A percentile compares a stretch with the other conserved stretches of the same genome.
Evolutionary conservation across 1,140 invertebrate species (phyloP).

Genomic region (Conus betulinus): DNA sequence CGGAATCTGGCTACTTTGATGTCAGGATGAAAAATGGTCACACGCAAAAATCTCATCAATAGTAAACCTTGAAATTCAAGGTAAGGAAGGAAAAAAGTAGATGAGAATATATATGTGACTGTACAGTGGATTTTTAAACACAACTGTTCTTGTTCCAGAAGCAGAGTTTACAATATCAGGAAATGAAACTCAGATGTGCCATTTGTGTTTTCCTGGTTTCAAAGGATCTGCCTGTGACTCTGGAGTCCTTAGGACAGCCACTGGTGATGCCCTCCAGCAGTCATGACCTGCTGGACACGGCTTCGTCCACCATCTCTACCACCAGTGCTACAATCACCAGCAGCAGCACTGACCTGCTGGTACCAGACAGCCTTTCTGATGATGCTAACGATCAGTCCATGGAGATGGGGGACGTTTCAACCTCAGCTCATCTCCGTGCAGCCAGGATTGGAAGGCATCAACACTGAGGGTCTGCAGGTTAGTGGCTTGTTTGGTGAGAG

Average conservation of each 20-base stretch:
- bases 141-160: too few relatives aligned
- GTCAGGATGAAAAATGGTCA: too few relatives aligned
- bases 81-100: too few relatives aligned
- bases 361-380: not conserved
- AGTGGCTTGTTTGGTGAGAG: too few relatives aligned
- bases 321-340: conserved; percentile 35
- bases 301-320: conserved; percentile 56
- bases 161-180: too few relatives aligned
- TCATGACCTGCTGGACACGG: conserved; percentile 46
- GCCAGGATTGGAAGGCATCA: not conserved
- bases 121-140: too few relatives aligned
- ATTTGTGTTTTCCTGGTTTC: not conserved
- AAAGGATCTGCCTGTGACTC: conserved; percentile 24
- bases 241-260: conserved; percentile 19
- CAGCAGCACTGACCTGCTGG: not conserved
- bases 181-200: too few relatives aligned
- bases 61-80: too few relatives aligned
- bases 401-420: conserved; percentile 34
- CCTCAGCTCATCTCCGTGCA: conserved; percentile 51
- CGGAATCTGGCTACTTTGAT: too few relatives aligned
- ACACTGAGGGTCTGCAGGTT: not conserved
- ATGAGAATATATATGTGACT: too few relatives aligned
- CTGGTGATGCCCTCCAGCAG: conserved; percentile 38
- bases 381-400: not conserved
- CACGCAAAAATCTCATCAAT: too few relatives aligned